Percentiles rank a stretch among this genome's conserved stretches.
phyloP scores from a whole-genome alignment of 2,888 invertebrate species.

The Sceliomorpha sp. region DNA sequence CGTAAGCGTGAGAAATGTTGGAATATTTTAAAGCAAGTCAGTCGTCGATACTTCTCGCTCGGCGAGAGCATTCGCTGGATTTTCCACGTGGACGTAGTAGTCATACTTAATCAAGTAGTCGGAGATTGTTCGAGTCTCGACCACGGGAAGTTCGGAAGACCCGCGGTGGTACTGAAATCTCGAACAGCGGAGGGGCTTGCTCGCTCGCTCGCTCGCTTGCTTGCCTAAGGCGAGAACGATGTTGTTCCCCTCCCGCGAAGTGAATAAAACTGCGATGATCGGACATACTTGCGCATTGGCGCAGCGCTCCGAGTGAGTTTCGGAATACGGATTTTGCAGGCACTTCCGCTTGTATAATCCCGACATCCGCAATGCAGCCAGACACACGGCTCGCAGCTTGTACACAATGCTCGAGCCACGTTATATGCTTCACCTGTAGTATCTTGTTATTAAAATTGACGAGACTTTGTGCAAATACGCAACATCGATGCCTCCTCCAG shows the following conservation, averaged over 20 bases:
- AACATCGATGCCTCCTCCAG: constrained; percentile 6
- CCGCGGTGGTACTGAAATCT: constrained; percentile 32
- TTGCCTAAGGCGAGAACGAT: constrained; percentile 25
- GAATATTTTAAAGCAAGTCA: too few species aligned
- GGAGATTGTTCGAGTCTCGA: constrained; percentile 35
- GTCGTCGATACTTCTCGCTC: too few species aligned
- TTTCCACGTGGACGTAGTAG: constrained; percentile 40
- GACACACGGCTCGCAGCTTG: constrained; percentile 1
- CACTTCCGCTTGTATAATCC: constrained; percentile 29
- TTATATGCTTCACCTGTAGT: constrained; percentile 24
- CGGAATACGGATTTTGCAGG: constrained; percentile 23
- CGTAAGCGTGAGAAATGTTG: too few species aligned
- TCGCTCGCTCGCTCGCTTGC: too few species aligned
- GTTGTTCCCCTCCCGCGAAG: constrained; percentile 16
- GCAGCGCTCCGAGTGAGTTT: constrained; percentile 8
- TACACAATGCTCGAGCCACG: constrained; percentile 26
- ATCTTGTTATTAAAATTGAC: constrained; percentile 43
- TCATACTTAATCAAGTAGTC: constrained; percentile 51
- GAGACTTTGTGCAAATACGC: constrained; percentile 17
- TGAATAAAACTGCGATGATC: constrained; percentile 36
- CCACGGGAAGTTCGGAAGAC: constrained; percentile 40
- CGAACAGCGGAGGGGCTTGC: constrained; percentile 10
- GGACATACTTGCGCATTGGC: not conserved
- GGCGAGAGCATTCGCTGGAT: constrained; percentile 23
- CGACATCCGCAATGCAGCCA: constrained; percentile 21